Base-by-base conservation (phyloP, 2,888 invertebrate species). In the Germaria angustata region DNA sequence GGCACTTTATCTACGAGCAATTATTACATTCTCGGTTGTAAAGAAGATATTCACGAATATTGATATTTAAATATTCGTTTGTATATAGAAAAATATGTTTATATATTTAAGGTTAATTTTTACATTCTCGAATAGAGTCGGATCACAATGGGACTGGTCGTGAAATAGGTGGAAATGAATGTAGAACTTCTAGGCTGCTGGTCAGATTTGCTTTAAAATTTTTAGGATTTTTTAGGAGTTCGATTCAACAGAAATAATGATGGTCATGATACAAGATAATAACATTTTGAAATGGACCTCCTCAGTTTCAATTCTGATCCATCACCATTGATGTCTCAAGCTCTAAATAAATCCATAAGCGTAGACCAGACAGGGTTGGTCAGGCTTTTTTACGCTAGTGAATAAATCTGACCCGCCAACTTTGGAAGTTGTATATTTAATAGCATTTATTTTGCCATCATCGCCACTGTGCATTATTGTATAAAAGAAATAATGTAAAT, bases 81-180 rank as follows among this genome's bases (percentile, higher is more conserved):
- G 22, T 53, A 68, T 2, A 17, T 68, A 69, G 7, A 17, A 11
- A 15, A 44, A 15, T 28, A 28, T 13, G 15, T 22, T 13, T 22
- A 65, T 46, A 5, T 46, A 24, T 39, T 36, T 66, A 20, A 36
- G 51, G 9, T 39, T 8, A 13, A 4, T n/a, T 39, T 20, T 39
- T 17, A 55, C 22, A 24, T 61, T 44, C 61, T 51, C 61, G 69
- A 77, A 61, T 69, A 77, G 61, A 53, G 69, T 77, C n/a, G 34
- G 53, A 63, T 61, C 53, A 63, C 22, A 46, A 20, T 46, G 22
- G n/a, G 8, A 2, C n/a, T 24, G 7, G 24, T 51, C 5, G 2
- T 4, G 4, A 49, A 24, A 13, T 6, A 22, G 7, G n/a, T 49
- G 24, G 2, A 24, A 24, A 2, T 44, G 17, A 44, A 44, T 17